A percentile compares a stretch with the other conserved stretches of the same genome.
These are phyloP conservation scores for Aspidapion aeneum DNA, from an alignment of 2,888 invertebrate genomes.

Conservation along the genomic window DNA sequence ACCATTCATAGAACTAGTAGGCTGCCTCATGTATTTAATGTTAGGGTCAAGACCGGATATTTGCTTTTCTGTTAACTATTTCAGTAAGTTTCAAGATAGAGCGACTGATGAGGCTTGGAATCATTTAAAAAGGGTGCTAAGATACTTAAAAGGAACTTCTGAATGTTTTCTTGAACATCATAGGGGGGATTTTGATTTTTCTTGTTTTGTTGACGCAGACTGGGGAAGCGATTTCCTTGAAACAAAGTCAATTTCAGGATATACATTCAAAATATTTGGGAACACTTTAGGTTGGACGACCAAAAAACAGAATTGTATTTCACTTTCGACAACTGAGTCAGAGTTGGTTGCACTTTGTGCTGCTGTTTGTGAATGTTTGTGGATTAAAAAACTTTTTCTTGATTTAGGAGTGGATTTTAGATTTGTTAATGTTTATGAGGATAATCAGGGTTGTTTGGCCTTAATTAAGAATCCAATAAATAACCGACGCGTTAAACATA, in stretches of 20 bases:
- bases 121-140: slow-evolving; percentile 3
- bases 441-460: too few species aligned
- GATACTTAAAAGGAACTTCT: slow-evolving; percentile 2
- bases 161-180: too few species aligned
- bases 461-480: too few species aligned
- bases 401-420: slow-evolving; percentile 20
- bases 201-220: slow-evolving; percentile 17
- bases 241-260: slow-evolving; percentile 50
- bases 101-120: too few species aligned
- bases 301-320: slow-evolving; percentile 19
- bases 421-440: too few species aligned
- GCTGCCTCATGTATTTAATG: neutral
- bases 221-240: slow-evolving; percentile 14
- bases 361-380: slow-evolving; percentile 19
- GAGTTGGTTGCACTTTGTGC: too few species aligned
- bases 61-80: too few species aligned
- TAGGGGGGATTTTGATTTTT: slow-evolving; percentile 4
- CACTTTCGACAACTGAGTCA: slow-evolving; percentile 24
- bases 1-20: neutral
- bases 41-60: too few species aligned
- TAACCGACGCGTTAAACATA: too few species aligned
- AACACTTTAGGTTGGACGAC: slow-evolving; percentile 37
- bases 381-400: slow-evolving; percentile 18
- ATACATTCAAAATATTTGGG: slow-evolving; percentile 17
- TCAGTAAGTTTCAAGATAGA: slow-evolving; percentile 1